Percentiles rank a stretch among this genome's conserved stretches.
phyloP scores from a whole-genome alignment of 2,888 invertebrate species.

The Drosophila macrothrix region DNA sequence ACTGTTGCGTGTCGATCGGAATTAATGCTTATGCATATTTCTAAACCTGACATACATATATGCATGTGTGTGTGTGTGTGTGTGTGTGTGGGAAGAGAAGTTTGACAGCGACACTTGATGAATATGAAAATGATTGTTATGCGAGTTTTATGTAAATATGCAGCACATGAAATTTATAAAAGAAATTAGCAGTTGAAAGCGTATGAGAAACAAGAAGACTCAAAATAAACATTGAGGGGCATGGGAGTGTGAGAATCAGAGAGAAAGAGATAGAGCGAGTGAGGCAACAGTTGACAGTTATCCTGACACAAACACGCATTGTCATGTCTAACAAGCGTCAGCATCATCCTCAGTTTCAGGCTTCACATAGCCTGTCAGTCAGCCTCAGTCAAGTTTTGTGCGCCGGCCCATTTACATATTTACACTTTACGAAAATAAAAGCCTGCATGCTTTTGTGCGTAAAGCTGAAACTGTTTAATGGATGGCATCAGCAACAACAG shows the following conservation, averaged over 20 bases:
- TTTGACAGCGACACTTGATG: constrained; percentile 56
- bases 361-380: constrained; percentile 68
- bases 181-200: constrained; percentile 73
- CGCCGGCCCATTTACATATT: constrained; percentile 59
- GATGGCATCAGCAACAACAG: constrained; percentile 9
- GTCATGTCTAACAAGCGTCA: constrained; percentile 79
- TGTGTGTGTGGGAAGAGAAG: constrained; percentile 10
- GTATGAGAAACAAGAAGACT: constrained; percentile 7
- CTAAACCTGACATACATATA: constrained; percentile 6
- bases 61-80: not conserved
- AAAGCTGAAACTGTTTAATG: constrained; percentile 25
- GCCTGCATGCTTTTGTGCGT: constrained; percentile 10
- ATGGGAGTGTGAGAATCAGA: not conserved
- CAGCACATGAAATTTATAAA: constrained; percentile 72
- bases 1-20: constrained; percentile 47
- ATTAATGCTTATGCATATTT: constrained; percentile 42
- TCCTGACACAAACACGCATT: constrained; percentile 80
- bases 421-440: constrained; percentile 29
- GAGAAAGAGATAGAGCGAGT: not conserved
- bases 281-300: constrained; percentile 76
- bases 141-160: constrained; percentile 64
- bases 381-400: constrained; percentile 49
- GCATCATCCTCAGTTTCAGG: constrained; percentile 31
- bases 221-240: not conserved
- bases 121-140: constrained; percentile 62